Percentiles rank a stretch among this genome's conserved stretches.
phyloP scores from a whole-genome alignment of 2,797 vertebrate species.

The Microcaecilia unicolor region DNA sequence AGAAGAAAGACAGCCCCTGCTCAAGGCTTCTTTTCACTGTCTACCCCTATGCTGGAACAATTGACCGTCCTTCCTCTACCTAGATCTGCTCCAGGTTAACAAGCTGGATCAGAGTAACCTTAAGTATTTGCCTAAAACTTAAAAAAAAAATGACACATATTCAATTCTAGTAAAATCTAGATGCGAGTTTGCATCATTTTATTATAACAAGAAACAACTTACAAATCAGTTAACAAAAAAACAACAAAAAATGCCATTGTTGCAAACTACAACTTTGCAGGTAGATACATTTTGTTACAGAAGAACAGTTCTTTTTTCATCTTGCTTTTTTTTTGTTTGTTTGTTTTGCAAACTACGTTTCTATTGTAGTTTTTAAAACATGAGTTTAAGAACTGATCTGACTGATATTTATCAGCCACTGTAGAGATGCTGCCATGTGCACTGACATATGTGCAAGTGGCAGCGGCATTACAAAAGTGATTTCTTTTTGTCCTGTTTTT shows the following conservation, averaged over 20 bases:
- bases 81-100: not conserved
- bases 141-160: not conserved
- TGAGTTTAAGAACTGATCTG: constrained; percentile 50
- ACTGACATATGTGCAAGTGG: too few species aligned
- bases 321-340: constrained; percentile 8
- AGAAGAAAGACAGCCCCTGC: too few species aligned
- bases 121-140: too few species aligned
- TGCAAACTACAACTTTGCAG: constrained; percentile 77
- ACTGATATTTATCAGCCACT: constrained; percentile 44
- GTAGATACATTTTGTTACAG: constrained; percentile 61
- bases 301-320: constrained; percentile 49
- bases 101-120: not conserved
- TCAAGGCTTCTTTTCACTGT: not conserved
- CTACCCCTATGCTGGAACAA: too few species aligned
- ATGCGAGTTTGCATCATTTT: constrained; percentile 64
- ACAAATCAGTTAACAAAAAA: constrained; percentile 78
- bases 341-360: constrained; percentile 59
- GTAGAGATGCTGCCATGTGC: constrained; percentile 35
- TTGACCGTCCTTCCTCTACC: too few species aligned
- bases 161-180: constrained; percentile 42
- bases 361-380: constrained; percentile 72
- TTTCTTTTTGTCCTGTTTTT: too few species aligned
- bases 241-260: constrained; percentile 66
- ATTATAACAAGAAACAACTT: constrained; percentile 68
- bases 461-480: too few species aligned